Percentiles rank a stretch among this genome's conserved stretches.
Evolutionary conservation across 2,113 vertebrate genomes (phyloP).

Genomic region (Scomber scombrus): DNA sequence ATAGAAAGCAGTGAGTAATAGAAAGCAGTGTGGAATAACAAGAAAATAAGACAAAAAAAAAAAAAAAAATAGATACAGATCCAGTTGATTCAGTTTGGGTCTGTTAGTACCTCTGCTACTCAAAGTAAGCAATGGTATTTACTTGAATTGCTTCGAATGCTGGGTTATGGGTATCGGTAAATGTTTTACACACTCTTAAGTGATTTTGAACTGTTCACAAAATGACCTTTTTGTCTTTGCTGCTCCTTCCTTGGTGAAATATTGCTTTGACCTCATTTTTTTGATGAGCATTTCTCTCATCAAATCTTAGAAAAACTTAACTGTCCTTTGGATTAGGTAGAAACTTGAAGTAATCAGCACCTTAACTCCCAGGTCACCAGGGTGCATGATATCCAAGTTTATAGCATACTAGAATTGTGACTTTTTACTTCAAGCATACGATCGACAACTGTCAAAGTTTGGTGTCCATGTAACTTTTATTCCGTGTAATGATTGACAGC

Average conservation of each 20-base stretch:
- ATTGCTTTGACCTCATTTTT: neutral
- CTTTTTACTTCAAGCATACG: neutral
- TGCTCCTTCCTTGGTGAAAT: neutral
- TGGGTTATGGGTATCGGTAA: neutral
- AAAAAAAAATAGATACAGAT: too few species aligned
- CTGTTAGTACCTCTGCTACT: neutral
- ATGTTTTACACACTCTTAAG: neutral
- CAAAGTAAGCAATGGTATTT: too few species aligned
- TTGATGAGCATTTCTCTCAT: neutral
- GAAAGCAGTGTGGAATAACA: too few species aligned
- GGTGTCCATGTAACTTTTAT: slow-evolving; percentile 6
- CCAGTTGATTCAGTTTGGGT: too few species aligned
- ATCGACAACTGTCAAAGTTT: slow-evolving; percentile 19
- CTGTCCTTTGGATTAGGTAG: too few species aligned
- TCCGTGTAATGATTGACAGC: neutral
- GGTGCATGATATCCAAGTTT: neutral
- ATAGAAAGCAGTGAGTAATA: too few species aligned
- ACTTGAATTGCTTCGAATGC: neutral
- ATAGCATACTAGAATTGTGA: neutral
- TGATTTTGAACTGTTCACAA: neutral
- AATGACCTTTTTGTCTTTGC: too few species aligned
- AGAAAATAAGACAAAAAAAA: too few species aligned
- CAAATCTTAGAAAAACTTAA: neutral
- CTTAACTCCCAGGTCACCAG: too few species aligned
- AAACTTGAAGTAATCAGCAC: too few species aligned